Conservation (phyloP, 2,888 invertebrate genomes). For the Sinohyriopsis cumingii region DNA sequence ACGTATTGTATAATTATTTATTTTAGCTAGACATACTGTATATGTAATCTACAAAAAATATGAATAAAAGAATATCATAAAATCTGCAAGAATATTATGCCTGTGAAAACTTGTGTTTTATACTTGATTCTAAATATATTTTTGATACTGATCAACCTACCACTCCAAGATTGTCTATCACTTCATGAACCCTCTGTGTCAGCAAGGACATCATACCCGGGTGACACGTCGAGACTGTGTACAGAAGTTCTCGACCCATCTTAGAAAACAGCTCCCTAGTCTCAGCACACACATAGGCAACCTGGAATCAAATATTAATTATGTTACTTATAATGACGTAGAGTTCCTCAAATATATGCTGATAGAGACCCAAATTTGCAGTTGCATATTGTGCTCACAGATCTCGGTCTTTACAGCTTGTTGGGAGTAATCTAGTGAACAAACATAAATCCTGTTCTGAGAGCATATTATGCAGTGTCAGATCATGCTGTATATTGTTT, state of each 20-base stretch:
- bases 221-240: slow-evolving; percentile 81
- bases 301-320: slow-evolving; percentile 72
- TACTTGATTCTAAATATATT: not conserved
- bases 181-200: slow-evolving; percentile 75
- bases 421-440: too few relatives aligned
- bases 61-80: too few relatives aligned
- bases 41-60: too few relatives aligned
- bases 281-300: slow-evolving; percentile 81
- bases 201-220: slow-evolving; percentile 81
- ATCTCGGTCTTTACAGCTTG: too few relatives aligned
- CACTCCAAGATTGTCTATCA: slow-evolving; percentile 77
- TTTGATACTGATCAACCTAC: slow-evolving; percentile 64
- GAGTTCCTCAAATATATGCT: not conserved
- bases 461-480: too few relatives aligned
- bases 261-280: slow-evolving; percentile 84
- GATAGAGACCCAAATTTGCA: not conserved
- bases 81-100: too few relatives aligned
- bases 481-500: too few relatives aligned
- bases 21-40: too few relatives aligned
- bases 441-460: too few relatives aligned
- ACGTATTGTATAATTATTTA: too few relatives aligned
- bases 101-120: too few relatives aligned
- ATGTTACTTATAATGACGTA: not conserved
- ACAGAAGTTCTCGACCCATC: slow-evolving; percentile 81
- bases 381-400: too few relatives aligned